phyloP scores from a whole-genome alignment of 2,797 vertebrate genomes.

The Molossus alvarezi region DNA sequence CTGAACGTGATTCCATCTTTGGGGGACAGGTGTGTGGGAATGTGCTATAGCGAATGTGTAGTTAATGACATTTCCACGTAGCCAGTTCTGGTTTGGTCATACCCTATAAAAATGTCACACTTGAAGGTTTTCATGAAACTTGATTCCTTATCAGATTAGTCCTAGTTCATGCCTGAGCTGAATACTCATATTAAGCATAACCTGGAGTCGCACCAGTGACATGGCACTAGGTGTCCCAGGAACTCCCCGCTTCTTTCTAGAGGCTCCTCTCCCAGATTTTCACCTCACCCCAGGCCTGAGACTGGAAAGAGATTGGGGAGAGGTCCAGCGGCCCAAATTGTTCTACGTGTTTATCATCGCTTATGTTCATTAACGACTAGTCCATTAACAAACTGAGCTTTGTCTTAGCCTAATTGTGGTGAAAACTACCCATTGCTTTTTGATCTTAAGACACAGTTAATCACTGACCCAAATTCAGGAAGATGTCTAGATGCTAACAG shows the following conservation, averaged over 20 bases:
- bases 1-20: neutral
- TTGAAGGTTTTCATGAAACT: neutral
- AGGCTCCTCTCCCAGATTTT: neutral
- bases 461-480: neutral
- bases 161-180: neutral
- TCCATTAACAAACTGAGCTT: neutral
- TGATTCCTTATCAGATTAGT: neutral
- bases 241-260: neutral
- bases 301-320: neutral
- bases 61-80: neutral
- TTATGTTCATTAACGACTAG: neutral
- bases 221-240: neutral
- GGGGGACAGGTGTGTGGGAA: accelerated
- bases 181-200: neutral
- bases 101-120: neutral
- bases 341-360: neutral
- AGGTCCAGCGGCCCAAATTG: neutral
- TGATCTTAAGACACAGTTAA: neutral
- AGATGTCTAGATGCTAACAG: neutral
- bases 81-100: neutral
- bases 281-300: neutral
- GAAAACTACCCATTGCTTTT: neutral
- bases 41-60: neutral
- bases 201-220: neutral
- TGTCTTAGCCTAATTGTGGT: neutral